phyloP scores from a whole-genome alignment of 2,888 invertebrate species.

The Lasioglossum leucozonium region DNA sequence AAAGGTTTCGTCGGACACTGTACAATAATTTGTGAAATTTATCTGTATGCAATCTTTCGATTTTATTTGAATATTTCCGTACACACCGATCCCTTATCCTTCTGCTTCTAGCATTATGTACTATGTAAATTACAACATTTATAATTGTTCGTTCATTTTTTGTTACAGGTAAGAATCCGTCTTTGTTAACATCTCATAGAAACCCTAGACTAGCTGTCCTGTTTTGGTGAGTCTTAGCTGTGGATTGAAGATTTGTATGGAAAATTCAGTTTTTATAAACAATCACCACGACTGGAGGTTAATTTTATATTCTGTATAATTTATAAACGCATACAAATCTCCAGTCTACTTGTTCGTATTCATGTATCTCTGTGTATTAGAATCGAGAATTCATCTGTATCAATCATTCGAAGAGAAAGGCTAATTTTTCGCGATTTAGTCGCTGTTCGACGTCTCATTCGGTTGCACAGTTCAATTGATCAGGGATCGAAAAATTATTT shows the following conservation, averaged over 20 bases:
- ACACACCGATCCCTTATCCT: not conserved
- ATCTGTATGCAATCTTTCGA: not conserved
- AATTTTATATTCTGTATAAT: not conserved
- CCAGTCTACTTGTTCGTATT: not conserved
- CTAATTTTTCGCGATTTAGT: not conserved
- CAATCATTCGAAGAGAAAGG: not conserved
- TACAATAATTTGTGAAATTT: not conserved
- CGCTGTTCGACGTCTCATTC: not conserved
- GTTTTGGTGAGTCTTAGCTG: slow-evolving; percentile 35
- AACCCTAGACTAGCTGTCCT: not conserved
- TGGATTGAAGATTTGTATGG: not conserved
- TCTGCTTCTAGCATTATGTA: not conserved
- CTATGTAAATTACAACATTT: not conserved
- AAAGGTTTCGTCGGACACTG: not conserved
- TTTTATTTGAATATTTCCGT: not conserved
- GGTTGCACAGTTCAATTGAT: not conserved
- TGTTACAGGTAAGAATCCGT: slow-evolving; percentile 66
- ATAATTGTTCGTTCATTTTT: slow-evolving; percentile 4
- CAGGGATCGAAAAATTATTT: not conserved
- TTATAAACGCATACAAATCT: not conserved
- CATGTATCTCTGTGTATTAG: not conserved
- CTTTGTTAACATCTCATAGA: not conserved
- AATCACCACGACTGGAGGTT: not conserved
- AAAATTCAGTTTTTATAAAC: not conserved
- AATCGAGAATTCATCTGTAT: not conserved